A percentile compares a stretch with the other conserved stretches of the same genome.
These are phyloP conservation scores for Ecliptopera silaceata DNA, from an alignment of 2,888 invertebrate genomes.

Conservation along the genomic window DNA sequence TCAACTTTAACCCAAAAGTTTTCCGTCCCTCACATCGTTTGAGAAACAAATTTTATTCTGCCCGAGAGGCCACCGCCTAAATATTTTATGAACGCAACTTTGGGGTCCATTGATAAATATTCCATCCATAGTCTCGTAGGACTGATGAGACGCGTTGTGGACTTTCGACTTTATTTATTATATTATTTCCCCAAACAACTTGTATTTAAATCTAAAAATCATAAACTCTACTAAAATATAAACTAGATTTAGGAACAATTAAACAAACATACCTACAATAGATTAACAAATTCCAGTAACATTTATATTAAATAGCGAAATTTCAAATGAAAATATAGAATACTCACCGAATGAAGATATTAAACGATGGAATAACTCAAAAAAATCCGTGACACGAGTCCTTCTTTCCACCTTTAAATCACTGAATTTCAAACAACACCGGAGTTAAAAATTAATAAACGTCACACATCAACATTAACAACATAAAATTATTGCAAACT, in stretches of 20 bases:
- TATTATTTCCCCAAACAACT: too few relatives aligned
- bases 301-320: neutral
- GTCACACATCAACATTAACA: slow-evolving; percentile 59
- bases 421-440: slow-evolving; percentile 55
- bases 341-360: slow-evolving; percentile 34
- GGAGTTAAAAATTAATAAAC: slow-evolving; percentile 54
- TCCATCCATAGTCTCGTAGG: slow-evolving; percentile 34
- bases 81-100: slow-evolving; percentile 58
- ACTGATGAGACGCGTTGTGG: slow-evolving; percentile 8
- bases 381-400: slow-evolving; percentile 45
- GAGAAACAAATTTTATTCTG: slow-evolving; percentile 41
- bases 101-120: slow-evolving; percentile 54
- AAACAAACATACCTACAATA: too few relatives aligned
- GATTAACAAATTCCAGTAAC: too few relatives aligned
- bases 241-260: too few relatives aligned
- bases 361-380: slow-evolving; percentile 35
- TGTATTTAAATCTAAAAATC: too few relatives aligned
- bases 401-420: slow-evolving; percentile 40
- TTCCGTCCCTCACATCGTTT: slow-evolving; percentile 46
- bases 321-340: slow-evolving; percentile 2
- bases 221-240: too few relatives aligned
- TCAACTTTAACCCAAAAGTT: slow-evolving; percentile 46
- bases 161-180: too few relatives aligned
- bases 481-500: slow-evolving; percentile 33
- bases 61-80: slow-evolving; percentile 45